These are phyloP conservation scores for Thalpophila matura DNA, from an alignment of 2,888 invertebrate genomes.

Conservation along the genomic window DNA sequence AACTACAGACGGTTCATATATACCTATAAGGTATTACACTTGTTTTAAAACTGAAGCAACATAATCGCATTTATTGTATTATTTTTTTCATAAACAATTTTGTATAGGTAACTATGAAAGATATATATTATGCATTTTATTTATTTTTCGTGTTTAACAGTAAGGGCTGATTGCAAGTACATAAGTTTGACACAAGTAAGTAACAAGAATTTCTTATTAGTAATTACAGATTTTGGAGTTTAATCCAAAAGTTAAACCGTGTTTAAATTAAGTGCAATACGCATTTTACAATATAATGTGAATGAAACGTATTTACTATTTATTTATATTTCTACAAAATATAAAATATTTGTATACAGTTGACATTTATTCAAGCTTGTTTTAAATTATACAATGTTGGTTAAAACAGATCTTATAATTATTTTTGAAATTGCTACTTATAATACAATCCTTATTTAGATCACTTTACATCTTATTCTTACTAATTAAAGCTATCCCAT, in stretches of 20 bases:
- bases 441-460: constrained; percentile 70
- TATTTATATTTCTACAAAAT: constrained; percentile 55
- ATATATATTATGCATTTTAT: not conserved
- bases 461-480: constrained; percentile 78
- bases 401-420: constrained; percentile 51
- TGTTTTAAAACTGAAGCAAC: not conserved
- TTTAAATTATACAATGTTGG: constrained; percentile 37
- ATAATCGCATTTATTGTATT: not conserved
- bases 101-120: not conserved
- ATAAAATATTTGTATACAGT: constrained; percentile 46
- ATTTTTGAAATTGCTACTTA: constrained; percentile 63
- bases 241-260: constrained; percentile 35
- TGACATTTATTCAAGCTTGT: constrained; percentile 42
- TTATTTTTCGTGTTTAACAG: not conserved
- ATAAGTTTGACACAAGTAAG: constrained; percentile 54
- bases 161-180: not conserved
- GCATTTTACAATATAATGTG: constrained; percentile 31
- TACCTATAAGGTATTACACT: not conserved
- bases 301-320: constrained; percentile 44
- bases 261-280: constrained; percentile 45
- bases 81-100: no score
- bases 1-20: constrained; percentile 9
- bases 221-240: constrained; percentile 27
- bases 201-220: constrained; percentile 41
- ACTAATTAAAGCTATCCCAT: constrained; percentile 91